Base-by-base conservation (phyloP, 2,113 vertebrate species). In the Hippocampus abdominalis region DNA sequence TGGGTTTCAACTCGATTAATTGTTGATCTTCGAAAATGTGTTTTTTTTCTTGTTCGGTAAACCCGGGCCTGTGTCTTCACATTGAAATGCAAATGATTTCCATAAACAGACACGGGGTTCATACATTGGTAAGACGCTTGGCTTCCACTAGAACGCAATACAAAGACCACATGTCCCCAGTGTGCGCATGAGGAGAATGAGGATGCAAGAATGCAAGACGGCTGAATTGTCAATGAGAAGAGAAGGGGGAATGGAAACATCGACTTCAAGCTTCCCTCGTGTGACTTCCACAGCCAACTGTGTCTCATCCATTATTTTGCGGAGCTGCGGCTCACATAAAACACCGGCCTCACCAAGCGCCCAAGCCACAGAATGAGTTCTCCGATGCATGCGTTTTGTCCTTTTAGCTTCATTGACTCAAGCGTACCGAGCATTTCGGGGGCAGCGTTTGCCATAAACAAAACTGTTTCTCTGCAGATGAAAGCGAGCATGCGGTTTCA, bases 111-210 rank as follows among this genome's bases (percentile, higher is more conserved):
- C 7, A 42, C 46, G 42, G 70, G 53, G 21, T 76, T 57, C 56
- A 61, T 70, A 62, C 44, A 21, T 64, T 69, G 56, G 51, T 66
- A 44, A 80, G 62, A 29, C 61, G 36, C 64, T 21, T 48, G 23
- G 7, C 40, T n/a, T 32, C 8, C 25, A 66, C 61, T 40, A 7
- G 21, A 18, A 44, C 42, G 21, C 25, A 29, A 12, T 18, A 48
- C 9, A 8, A 25, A 60, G 27, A 40, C 42, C 46, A 36, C 4
- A 39, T 51, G 12, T 20, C 54, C 15, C 27, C 8, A 13, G 56
- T 18, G 27, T 60, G 57, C 8, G 15, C 57, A 20, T 32, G 57
- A 60, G 27, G 16, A 60, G 7, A 60, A 32, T 60, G 7, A 18
- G 27, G 15, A 60, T 60, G 27, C 32, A 60, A 32, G 27, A 60